Base-by-base conservation (phyloP, 1,140 invertebrate genomes). In the Drosophila subobscura region DNA sequence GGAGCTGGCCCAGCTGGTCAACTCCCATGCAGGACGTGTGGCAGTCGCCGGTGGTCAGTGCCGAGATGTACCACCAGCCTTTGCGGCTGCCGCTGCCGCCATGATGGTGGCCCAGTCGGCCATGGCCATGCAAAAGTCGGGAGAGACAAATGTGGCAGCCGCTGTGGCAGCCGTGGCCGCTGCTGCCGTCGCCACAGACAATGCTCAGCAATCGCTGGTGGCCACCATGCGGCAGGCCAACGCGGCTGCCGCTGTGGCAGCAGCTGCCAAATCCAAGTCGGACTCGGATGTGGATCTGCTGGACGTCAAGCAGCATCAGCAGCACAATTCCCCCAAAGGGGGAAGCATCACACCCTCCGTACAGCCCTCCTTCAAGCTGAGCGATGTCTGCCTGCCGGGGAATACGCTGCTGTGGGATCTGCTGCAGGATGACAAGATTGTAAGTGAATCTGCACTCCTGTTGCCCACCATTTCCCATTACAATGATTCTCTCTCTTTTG, bases 361-460 rank as follows among this genome's bases (percentile, higher is more conserved):
- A 86, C 92, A 93, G 89, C 92, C 91, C 5, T 83, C 92, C 4
- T 95, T 95, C 55, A 95, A 95, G 79, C 93, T 96, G 22, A 96
- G 96, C 64, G 95, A 96, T 81, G 96, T 97, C 27, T 97, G 96
- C 78, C 94, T 96, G 79, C 96, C 96, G 42, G 97, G 97, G 0
- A 97, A 97, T 89, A 98, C 97, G 5, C 90, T 99, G 33, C 93
- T 99, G 0, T 99, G 97, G 97, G 97, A 99, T 93, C 92, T 99
- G 52, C 91, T 99, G 45, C 97, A 98, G 92, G 97, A 98, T 91
- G 96, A 98, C 72, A 96, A 95, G 92, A 97, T 97, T 77, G 96
- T 96, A 92, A 95, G 95, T 94, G 33, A 8, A 37, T 0, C 3
- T 3, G 25, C 5, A 27, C 3, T 33, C 29, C 33, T 37, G 3